These are phyloP conservation scores for Cepaea hortensis DNA, from an alignment of 2,888 invertebrate genomes.

Conservation along the genomic window DNA sequence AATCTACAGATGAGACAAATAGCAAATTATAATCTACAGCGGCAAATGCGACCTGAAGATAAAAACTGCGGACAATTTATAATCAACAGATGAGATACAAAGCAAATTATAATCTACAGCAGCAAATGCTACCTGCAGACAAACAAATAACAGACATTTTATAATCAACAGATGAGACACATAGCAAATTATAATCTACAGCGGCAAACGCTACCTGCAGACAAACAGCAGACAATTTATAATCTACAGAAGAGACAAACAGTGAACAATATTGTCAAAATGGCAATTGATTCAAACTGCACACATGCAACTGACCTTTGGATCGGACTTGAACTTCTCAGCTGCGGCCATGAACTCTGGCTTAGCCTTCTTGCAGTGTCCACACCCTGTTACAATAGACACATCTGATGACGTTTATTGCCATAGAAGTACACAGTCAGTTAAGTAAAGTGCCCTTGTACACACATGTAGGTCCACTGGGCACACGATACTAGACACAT, in stretches of 20 bases:
- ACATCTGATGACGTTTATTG: not conserved
- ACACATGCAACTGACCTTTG: slow-evolving; percentile 77
- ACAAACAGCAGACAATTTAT: not conserved
- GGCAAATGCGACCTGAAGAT: not conserved
- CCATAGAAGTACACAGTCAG: no score
- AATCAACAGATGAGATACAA: no score
- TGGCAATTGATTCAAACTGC: not conserved
- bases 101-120: no score
- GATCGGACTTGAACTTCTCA: slow-evolving; percentile 84
- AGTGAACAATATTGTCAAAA: no score
- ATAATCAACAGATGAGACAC: no score
- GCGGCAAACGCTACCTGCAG: slow-evolving; percentile 84
- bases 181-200: slow-evolving; percentile 81
- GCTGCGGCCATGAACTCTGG: slow-evolving; percentile 88
- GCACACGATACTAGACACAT: no score
- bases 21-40: not conserved
- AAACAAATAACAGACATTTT: no score
- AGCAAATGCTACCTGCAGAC: no score
- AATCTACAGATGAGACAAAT: not conserved
- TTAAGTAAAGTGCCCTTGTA: no score
- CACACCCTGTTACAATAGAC: slow-evolving; percentile 84
- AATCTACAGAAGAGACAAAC: not conserved
- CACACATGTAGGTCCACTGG: no score
- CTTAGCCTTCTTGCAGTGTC: slow-evolving; percentile 91
- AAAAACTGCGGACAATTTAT: not conserved